Percentiles rank a stretch among this genome's conserved stretches.
These are phyloP conservation scores for Apoda limacodes DNA, from an alignment of 2,888 invertebrate genomes.

Conservation along the genomic window DNA sequence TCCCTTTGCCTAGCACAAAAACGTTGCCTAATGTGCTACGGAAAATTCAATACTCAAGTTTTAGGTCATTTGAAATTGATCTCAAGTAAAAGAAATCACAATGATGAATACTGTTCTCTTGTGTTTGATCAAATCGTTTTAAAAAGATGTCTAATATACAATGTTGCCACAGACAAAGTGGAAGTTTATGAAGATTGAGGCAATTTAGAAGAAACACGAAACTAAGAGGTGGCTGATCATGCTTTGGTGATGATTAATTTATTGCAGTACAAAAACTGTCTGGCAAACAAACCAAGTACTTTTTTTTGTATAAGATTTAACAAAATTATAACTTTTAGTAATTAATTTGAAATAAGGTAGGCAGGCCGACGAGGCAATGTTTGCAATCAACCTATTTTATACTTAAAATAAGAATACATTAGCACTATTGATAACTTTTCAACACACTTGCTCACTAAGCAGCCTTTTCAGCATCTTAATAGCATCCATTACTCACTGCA, in stretches of 20 bases:
- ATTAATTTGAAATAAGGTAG: no score
- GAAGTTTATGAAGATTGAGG: constrained; percentile 17
- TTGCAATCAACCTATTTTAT: no score
- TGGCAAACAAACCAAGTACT: no score
- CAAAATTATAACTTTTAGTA: no score
- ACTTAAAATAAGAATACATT: no score
- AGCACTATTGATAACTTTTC: no score
- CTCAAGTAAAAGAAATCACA: constrained; percentile 1
- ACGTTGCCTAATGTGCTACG: neutral
- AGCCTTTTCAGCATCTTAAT: no score
- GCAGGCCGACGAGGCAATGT: no score
- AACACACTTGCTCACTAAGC: no score
- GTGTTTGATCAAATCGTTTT: constrained; percentile 20
- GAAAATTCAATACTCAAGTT: neutral
- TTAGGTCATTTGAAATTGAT: neutral
- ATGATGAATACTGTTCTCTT: constrained; percentile 11
- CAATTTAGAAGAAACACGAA: constrained; percentile 3
- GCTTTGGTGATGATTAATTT: constrained; percentile 19
- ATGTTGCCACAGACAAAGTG: constrained; percentile 11
- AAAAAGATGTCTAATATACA: constrained; percentile 12
- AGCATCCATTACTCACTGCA: no score
- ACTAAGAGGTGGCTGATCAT: constrained; percentile 14
- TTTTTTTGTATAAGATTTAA: no score
- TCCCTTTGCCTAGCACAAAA: neutral
- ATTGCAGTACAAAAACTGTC: no score